Evolutionary conservation across 2,888 invertebrate genomes (phyloP).

Genomic region (Camptogramma bilineatum): DNA sequence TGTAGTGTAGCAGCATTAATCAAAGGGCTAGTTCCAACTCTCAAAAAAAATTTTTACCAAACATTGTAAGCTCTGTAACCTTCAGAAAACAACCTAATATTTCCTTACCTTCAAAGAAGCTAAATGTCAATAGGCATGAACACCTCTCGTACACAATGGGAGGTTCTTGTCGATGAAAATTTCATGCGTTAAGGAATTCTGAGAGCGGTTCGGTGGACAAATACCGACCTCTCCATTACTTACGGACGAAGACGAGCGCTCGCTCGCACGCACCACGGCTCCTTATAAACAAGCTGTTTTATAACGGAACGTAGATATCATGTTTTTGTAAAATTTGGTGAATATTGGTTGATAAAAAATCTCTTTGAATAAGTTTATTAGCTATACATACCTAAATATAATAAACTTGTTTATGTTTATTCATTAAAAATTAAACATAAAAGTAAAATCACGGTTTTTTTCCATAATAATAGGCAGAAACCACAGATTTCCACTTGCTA

Average conservation of each 20-base stretch:
- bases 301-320: constrained; percentile 44
- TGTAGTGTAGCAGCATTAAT: too few species aligned
- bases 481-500: too few species aligned
- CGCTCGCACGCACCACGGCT: constrained; percentile 52
- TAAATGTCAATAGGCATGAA: constrained; percentile 53
- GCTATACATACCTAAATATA: too few species aligned
- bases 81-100: constrained; percentile 17
- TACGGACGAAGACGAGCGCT: constrained; percentile 55
- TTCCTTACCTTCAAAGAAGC: constrained; percentile 36
- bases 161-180: constrained; percentile 59
- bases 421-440: too few species aligned
- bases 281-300: constrained; percentile 61
- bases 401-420: too few species aligned
- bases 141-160: constrained; percentile 53
- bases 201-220: constrained; percentile 59
- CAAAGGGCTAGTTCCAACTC: background rate
- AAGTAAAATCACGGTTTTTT: too few species aligned
- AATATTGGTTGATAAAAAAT: constrained; percentile 10
- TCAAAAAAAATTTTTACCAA: background rate
- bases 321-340: constrained; percentile 38
- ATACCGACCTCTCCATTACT: constrained; percentile 69
- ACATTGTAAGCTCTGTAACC: constrained; percentile 4
- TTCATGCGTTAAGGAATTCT: constrained; percentile 65
- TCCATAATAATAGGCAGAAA: too few species aligned
- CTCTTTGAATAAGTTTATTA: too few species aligned